A percentile compares a stretch with the other conserved stretches of the same genome.
These are phyloP conservation scores for Hydropsyche betteni DNA, from an alignment of 2,888 invertebrate species.

Conservation along the genomic window DNA sequence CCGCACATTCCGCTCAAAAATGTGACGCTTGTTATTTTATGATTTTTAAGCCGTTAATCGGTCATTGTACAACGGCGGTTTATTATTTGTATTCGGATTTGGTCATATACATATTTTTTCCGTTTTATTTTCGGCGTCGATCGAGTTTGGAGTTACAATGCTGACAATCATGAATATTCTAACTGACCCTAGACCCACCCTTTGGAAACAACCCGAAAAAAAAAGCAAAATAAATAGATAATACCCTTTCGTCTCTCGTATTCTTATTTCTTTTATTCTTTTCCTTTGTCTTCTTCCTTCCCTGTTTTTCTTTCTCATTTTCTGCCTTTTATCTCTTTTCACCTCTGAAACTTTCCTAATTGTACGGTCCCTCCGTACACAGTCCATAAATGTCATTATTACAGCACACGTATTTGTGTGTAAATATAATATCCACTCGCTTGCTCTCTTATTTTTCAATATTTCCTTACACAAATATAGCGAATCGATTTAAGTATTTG, in stretches of 20 bases:
- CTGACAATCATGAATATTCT: slow-evolving; percentile 48
- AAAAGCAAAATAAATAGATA: slow-evolving; percentile 49
- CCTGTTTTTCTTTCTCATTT: slow-evolving; percentile 33
- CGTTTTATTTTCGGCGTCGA: neutral
- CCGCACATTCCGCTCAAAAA: neutral
- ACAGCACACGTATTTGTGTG: slow-evolving; percentile 43
- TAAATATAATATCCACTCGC: slow-evolving; percentile 45
- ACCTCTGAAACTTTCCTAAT: slow-evolving; percentile 38
- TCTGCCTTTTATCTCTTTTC: slow-evolving; percentile 23
- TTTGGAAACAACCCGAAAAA: slow-evolving; percentile 42
- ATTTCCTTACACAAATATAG: neutral
- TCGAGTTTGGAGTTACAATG: neutral
- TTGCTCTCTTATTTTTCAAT: neutral
- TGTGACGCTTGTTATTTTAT: neutral
- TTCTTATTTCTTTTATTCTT: slow-evolving; percentile 31
- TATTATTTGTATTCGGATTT: slow-evolving; percentile 5
- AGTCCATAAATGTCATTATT: slow-evolving; percentile 50
- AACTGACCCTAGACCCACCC: slow-evolving; percentile 43
- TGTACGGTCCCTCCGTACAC: slow-evolving; percentile 40
- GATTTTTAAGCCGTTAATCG: slow-evolving; percentile 25
- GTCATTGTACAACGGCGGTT: neutral
- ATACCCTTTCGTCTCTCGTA: slow-evolving; percentile 39
- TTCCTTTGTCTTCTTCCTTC: slow-evolving; percentile 29
- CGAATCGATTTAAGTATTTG: neutral
- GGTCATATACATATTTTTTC: neutral